phyloP scores from a whole-genome alignment of 2,888 invertebrate species.

The Vanessa cardui region DNA sequence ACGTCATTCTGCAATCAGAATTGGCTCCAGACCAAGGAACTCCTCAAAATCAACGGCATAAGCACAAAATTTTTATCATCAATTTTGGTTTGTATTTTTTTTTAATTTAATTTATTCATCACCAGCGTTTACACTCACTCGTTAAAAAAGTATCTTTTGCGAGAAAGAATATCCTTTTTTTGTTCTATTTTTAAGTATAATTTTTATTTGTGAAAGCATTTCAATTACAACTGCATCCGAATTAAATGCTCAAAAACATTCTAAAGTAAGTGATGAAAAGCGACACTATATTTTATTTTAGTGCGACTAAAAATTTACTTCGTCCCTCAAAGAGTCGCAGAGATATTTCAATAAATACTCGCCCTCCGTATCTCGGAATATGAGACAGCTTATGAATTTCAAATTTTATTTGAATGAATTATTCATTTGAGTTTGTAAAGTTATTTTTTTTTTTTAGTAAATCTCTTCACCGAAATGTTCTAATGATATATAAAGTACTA shows the following conservation, averaged over 20 bases:
- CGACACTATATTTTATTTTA: constrained; percentile 10
- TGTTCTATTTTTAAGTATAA: not conserved
- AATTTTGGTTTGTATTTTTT: no score
- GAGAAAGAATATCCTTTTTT: not conserved
- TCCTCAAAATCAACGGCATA: no score
- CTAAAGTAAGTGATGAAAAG: constrained; percentile 8
- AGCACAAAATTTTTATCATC: no score
- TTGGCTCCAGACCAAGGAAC: no score
- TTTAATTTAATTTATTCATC: no score
- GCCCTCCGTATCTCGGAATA: constrained; percentile 47
- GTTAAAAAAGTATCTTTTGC: not conserved
- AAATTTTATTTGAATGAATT: constrained; percentile 63
- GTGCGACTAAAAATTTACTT: constrained; percentile 6
- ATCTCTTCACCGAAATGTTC: constrained; percentile 42
- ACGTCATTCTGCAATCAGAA: no score
- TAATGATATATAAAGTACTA: constrained; percentile 47
- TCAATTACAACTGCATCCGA: not conserved
- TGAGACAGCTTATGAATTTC: constrained; percentile 59
- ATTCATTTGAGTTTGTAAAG: constrained; percentile 57
- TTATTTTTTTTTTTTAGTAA: constrained; percentile 55
- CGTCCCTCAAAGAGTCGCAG: constrained; percentile 3
- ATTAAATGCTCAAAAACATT: not conserved
- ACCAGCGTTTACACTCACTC: not conserved
- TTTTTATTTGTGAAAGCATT: not conserved
- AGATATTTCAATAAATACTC: constrained; percentile 35